Evolutionary conservation across 1,140 invertebrate genomes (phyloP), one percentile per base, ranked within the genome.

Genomic region (Drosophila prosaltans): DNA sequence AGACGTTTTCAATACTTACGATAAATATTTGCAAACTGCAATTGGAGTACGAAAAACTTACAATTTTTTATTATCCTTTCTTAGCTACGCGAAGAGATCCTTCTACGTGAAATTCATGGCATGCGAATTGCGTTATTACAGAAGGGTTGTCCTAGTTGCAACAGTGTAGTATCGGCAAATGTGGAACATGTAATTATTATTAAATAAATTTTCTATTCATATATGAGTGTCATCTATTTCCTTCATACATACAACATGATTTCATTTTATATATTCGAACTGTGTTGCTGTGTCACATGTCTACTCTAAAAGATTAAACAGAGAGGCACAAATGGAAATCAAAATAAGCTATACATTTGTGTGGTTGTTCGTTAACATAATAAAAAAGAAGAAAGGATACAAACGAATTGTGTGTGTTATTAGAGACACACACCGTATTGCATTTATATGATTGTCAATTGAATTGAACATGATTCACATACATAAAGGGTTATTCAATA

Each of bases 51-150:
- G 16, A 16, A 16, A 16, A 16, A 16, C 16, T 16, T 16, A 16
- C 16, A 16, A 2, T 30, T 30, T 30, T 30, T 36, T 3, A 2
- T 91, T 92, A 71, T 88, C 72, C 80, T 80, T 63, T 82, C 93
- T 59, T 83, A 96, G 95, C 91, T 94, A 41, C 95, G 95, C 81
- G 95, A 97, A 69, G 95, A 96, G 75, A 93, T 94, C 1, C 92
- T 97, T 26, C 92, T 95, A 80, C 94, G 95, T 75, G 96, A 97
- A 91, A 92, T 97, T 41, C 94, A 96, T 72, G 93, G 94, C n/a
- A 95, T 95, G 36, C 93, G 95, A 72, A 83, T 95, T 84, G 95
- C 95, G 48, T 89, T 97, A 39, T 93, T 96, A 70, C 96, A 96
- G 77, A 95, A 96, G 92, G 94, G 95, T 41, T 95, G 95, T 90